These are phyloP conservation scores for Rhagoletis pomonella DNA, from an alignment of 1,140 invertebrate genomes.

Conservation along the genomic window DNA sequence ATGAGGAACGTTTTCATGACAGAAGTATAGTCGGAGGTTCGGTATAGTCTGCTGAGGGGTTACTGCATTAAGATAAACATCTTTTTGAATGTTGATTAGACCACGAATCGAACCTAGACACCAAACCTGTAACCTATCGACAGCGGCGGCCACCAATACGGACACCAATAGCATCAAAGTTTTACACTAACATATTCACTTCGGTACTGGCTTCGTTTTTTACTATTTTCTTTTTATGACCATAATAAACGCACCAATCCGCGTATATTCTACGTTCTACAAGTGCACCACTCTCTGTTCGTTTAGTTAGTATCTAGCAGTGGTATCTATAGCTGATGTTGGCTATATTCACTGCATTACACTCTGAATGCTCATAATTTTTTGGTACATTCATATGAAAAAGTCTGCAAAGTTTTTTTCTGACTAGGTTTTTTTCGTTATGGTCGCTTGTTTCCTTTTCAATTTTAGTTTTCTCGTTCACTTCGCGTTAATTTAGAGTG, in stretches of 20 bases:
- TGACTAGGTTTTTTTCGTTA: background rate
- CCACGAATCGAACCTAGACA: too few species aligned
- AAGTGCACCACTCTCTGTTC: background rate
- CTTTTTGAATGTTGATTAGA: too few species aligned
- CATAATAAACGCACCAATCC: background rate
- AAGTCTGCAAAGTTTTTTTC: background rate
- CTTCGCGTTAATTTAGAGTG: constrained; percentile 51
- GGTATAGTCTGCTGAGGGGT: too few species aligned
- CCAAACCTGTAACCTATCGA: too few species aligned
- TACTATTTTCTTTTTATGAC: background rate
- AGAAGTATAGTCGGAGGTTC: too few species aligned
- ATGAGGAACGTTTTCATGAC: too few species aligned
- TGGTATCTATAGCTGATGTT: background rate
- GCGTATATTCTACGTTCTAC: background rate
- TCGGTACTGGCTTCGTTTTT: background rate
- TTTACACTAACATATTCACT: background rate
- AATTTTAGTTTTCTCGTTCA: constrained; percentile 7
- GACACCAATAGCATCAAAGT: background rate
- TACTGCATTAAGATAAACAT: too few species aligned
- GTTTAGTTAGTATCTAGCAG: background rate
- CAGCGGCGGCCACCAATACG: background rate
- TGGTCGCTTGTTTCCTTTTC: constrained; percentile 33
- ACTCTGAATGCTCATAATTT: constrained; percentile 44
- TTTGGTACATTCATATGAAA: constrained; percentile 19
- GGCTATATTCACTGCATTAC: constrained; percentile 8